Evolutionary conservation across 2,797 vertebrate species (phyloP).

Genomic region (Spondyliosoma cantharus): DNA sequence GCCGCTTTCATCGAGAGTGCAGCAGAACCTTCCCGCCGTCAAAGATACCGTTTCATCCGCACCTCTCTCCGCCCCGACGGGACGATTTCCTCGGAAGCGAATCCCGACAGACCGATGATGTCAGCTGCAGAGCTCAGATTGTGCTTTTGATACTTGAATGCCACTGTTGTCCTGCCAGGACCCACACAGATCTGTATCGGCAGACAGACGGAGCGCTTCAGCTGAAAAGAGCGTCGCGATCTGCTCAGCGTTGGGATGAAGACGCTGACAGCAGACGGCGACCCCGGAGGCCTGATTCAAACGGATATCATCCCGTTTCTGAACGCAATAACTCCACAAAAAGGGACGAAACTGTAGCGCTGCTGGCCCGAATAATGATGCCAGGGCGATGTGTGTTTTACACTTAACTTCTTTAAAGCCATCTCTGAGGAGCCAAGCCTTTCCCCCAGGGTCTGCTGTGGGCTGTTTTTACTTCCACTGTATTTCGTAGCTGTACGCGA

Average conservation of each 20-base stretch:
- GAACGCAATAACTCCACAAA: constrained; percentile 4
- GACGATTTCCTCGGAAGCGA: constrained; percentile 4
- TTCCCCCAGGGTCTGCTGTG: background rate
- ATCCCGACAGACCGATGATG: background rate
- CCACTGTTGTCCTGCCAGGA: constrained; percentile 36
- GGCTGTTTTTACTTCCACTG: background rate
- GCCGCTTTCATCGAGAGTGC: background rate
- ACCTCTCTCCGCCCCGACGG: background rate
- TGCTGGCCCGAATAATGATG: background rate
- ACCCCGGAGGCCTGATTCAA: constrained; percentile 10
- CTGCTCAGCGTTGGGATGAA: constrained; percentile 34
- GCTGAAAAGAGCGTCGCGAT: constrained; percentile 21
- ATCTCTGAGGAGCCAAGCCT: background rate
- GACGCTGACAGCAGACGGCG: constrained; percentile 22
- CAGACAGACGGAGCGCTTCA: background rate
- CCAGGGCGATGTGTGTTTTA: background rate
- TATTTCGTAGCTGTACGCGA: constrained; percentile 15
- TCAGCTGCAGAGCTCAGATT: constrained; percentile 19
- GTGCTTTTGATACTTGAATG: constrained; percentile 51
- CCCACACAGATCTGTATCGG: constrained; percentile 25
- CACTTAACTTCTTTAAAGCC: background rate
- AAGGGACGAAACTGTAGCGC: background rate
- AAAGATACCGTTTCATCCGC: constrained; percentile 15
- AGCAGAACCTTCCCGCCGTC: background rate
- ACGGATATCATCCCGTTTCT: constrained; percentile 8